A percentile compares a stretch with the other conserved stretches of the same genome.
Evolutionary conservation across 2,113 vertebrate genomes (phyloP).

Genomic region (Sapajus apella): DNA sequence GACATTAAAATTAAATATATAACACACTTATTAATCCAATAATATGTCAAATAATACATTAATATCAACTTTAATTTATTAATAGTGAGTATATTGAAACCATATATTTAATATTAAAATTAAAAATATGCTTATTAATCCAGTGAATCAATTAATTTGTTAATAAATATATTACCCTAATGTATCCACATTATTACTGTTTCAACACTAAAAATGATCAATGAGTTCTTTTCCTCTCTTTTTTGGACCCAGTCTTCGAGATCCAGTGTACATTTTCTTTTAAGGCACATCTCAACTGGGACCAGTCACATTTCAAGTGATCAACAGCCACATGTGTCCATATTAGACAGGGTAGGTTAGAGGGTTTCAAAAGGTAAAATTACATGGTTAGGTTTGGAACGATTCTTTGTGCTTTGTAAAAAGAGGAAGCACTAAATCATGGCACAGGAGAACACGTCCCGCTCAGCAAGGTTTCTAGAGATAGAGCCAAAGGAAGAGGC

Average conservation of each 20-base stretch:
- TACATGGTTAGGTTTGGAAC: neutral
- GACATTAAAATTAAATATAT: neutral
- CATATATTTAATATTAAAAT: neutral
- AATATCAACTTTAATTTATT: neutral
- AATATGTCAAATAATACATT: neutral
- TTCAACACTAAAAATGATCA: neutral
- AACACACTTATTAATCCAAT: neutral
- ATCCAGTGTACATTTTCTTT: neutral
- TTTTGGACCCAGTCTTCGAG: neutral
- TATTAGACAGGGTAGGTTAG: accelerated
- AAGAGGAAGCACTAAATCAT: neutral
- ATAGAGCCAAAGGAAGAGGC: neutral
- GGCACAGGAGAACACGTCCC: neutral
- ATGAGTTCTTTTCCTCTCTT: neutral
- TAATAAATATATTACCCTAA: neutral
- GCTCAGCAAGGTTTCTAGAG: neutral
- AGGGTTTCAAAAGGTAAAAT: neutral
- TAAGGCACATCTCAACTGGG: accelerated
- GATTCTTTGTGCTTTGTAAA: neutral
- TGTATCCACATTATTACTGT: neutral
- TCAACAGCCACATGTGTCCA: accelerated
- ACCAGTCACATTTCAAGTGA: neutral
- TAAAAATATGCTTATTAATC: neutral
- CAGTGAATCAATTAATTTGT: neutral
- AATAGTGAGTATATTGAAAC: neutral